Base-by-base conservation (phyloP, 1,140 invertebrate genomes). In the Drosophila malerkotliana region DNA sequence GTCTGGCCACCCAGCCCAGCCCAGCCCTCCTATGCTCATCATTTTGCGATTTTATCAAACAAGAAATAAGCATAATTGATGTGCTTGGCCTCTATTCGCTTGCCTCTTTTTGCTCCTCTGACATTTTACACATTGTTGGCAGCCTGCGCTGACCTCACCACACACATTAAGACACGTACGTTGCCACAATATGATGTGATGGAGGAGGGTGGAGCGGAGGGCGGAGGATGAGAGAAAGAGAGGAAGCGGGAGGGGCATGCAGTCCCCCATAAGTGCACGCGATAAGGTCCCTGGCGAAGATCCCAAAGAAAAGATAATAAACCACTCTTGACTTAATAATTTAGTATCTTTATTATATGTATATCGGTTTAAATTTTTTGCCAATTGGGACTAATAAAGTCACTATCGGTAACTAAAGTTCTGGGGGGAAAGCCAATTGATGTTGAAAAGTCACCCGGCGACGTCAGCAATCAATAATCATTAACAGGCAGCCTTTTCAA, bases 11-110 rank as follows among this genome's bases (percentile, higher is more conserved):
- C 51, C 41, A 15, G 6, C 26, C 3, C 39, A 4, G 14, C n/a
- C 28, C n/a, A n/a, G n/a, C n/a, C 39, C 5, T 6, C 4, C 21
- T 48, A 24, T 30, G 34, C 48, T 62, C 41, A 39, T 66, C 71
- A 68, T 79, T 74, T 77, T 54, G 51, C 63, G 79, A 88, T 87
- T 79, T 79, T 83, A 88, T 88, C 84, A 89, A 77, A 76, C 24
- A 68, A 83, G 71, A 88, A 83, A 79, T 77, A 66, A 83, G 87
- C 79, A 87, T 83, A 89, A 89, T 88, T 80, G 84, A 83, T 83
- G 80, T 84, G 80, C 41, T 57, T 84, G 80, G 76, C 72, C 81
- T 77, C 76, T 73, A 79, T 84, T 59, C 61, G 72, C 45, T 32
- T 51, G 10, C 41, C 6, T 73, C 28, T 53, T 15, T 59, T 49